phyloP scores from a whole-genome alignment of 2,113 vertebrate species.

The Dicrurus megarhynchus region DNA sequence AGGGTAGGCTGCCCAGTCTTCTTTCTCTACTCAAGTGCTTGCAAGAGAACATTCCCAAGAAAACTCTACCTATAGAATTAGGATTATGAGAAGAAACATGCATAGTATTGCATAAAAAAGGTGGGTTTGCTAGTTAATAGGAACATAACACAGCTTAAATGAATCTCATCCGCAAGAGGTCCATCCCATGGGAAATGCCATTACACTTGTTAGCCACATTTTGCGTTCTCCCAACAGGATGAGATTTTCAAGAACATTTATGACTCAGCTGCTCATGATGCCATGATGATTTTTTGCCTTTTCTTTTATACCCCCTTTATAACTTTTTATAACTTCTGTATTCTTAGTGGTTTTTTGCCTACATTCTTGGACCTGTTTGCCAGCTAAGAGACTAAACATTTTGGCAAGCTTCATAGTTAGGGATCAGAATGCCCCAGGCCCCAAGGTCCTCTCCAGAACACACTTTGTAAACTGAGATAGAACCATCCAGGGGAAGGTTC shows the following conservation, averaged over 20 bases:
- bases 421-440: too few species aligned
- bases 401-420: too few species aligned
- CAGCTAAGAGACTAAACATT: too few species aligned
- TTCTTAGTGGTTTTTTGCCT: too few species aligned
- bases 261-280: not conserved
- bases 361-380: too few species aligned
- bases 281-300: too few species aligned
- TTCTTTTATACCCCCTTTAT: too few species aligned
- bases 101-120: not conserved
- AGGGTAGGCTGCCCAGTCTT: not conserved
- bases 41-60: not conserved
- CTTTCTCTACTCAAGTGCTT: not conserved
- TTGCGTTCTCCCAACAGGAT: not conserved
- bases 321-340: too few species aligned
- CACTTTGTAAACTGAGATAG: too few species aligned
- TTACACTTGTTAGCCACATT: not conserved
- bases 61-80: not conserved
- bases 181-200: not conserved
- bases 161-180: not conserved
- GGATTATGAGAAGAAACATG: not conserved
- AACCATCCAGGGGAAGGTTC: too few species aligned
- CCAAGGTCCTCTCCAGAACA: too few species aligned
- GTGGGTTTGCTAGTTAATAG: not conserved
- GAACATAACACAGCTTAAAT: not conserved
- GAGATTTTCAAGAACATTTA: not conserved